Evolutionary conservation across 2,113 vertebrate species (phyloP), one percentile per base, ranked within the genome.

Genomic region (Probosciger aterrimus): DNA sequence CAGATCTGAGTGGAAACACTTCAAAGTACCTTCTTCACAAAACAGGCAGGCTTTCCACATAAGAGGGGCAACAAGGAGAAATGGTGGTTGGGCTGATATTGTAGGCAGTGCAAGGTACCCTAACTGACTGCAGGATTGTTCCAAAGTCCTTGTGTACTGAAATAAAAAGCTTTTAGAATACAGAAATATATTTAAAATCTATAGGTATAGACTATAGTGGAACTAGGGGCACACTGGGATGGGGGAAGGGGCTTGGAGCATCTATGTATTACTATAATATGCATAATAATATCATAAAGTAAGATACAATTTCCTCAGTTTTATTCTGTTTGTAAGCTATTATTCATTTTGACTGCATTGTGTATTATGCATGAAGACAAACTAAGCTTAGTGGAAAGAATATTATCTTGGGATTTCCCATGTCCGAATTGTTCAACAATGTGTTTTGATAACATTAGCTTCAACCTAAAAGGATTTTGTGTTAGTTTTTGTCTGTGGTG

Each of bases 351-450:
- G 83, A 84, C 84, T 93, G 30, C 39, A 50, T 47, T 88, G 81
- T 92, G 24, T 92, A 89, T 95, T 95, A 95, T 95, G 62, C 52
- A 96, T 95, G 89, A 95, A 77, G 94, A 95, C 80, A 95, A 93
- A 93, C 73, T 74, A 75, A 88, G 33, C 73, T 84, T 69, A 86
- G 28, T 62, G 52, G 41, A 69, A 91, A 49, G 65, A 83, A n/a
- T 11, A 67, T 73, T 76, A 49, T 60, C 65, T 65, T 69, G 74
- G 76, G 90, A 88, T 88, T 96, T 92, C 60, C 62, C 30, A 1
- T 35, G 35, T 94, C 46, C 73, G 33, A 18, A 89, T 35, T 80
- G 18, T 74, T 88, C 69, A 79, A 70, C 52, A 33, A 49, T 0
- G 2, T 59, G 14, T 91, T 92, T 77, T 68, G 75, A 79, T 33